These are phyloP conservation scores for Criorhina ranunculi DNA, from an alignment of 2,888 invertebrate species.

Conservation along the genomic window DNA sequence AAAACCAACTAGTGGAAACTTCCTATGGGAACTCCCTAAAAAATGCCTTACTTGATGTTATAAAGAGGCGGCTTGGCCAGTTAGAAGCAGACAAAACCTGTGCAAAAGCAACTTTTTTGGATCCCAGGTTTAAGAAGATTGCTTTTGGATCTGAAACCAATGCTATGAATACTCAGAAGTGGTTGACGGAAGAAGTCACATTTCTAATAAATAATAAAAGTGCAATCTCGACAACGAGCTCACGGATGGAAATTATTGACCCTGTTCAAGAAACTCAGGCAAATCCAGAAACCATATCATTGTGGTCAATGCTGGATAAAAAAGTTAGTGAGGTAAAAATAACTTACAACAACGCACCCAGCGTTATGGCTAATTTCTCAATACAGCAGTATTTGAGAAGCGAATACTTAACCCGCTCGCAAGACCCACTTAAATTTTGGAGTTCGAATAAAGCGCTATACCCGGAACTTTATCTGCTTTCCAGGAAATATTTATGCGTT, in stretches of 20 bases:
- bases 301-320: constrained; percentile 27
- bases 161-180: constrained; percentile 5
- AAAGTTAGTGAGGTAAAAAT: constrained; percentile 15
- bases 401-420: neutral
- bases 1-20: too few species aligned
- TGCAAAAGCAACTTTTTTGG: constrained; percentile 39
- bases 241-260: neutral
- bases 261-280: neutral
- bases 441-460: neutral
- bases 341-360: constrained; percentile 1
- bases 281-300: constrained; percentile 3
- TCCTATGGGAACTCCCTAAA: too few species aligned
- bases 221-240: too few species aligned
- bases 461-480: neutral
- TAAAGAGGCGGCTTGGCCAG: constrained; percentile 14
- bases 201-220: neutral
- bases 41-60: too few species aligned
- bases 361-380: constrained; percentile 7
- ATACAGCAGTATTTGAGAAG: constrained; percentile 15
- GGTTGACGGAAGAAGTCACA: neutral
- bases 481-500: neutral
- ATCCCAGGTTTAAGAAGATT: constrained; percentile 38
- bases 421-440: constrained; percentile 21
- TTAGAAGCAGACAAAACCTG: constrained; percentile 26
- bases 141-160: constrained; percentile 37